Base-by-base conservation (phyloP, 2,888 invertebrate species). In the Lasioglossum figueresi region DNA sequence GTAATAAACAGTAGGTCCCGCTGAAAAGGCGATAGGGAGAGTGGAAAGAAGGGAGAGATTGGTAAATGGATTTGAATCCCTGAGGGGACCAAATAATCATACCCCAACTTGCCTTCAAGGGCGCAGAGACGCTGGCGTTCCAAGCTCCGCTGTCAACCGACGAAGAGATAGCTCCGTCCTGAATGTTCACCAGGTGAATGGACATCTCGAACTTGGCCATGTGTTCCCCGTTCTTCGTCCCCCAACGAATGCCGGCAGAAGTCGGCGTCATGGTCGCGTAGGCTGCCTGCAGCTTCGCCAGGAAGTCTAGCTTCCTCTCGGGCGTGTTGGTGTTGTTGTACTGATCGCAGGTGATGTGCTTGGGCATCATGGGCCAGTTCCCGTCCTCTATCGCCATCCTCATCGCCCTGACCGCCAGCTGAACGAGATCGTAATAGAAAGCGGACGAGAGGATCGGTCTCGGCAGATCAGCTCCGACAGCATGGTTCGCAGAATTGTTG, bases 351-450 rank as follows among this genome's bases (percentile, higher is more conserved):
- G 96, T 96, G 88, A 97, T 96, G 94, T 97, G 98, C 92, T 96
- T 96, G 95, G 97, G 97, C 93, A 97, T 96, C 92, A 96, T 96
- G 92, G 97, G 97, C 97, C 97, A 98, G 88, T 96, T 96, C 85
- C 97, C 96, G 94, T 96, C 96, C 93, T 92, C 88, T 92, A 95
- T 34, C 2, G 94, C 93, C 6, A 82, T 78, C 81, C 92, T 94
- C 94, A 95, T 95, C 2, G 94, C 93, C 0, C 80, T 72, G 0
- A 95, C 88, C 4, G 92, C 94, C 14, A 95, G 76, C 23, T 91
- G 86, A 0, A 93, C 85, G 86, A 99, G 95, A 95, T 99, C 99
- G 95, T 98, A 98, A 95, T 98, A 98, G 95, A 99, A 98, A 8
- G 98, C 97, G 0, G 94, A 93, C 0, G 91, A 88, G n/a, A 95